Conservation (phyloP, 1,140 invertebrate genomes). For the Drosophila tropicalis region DNA sequence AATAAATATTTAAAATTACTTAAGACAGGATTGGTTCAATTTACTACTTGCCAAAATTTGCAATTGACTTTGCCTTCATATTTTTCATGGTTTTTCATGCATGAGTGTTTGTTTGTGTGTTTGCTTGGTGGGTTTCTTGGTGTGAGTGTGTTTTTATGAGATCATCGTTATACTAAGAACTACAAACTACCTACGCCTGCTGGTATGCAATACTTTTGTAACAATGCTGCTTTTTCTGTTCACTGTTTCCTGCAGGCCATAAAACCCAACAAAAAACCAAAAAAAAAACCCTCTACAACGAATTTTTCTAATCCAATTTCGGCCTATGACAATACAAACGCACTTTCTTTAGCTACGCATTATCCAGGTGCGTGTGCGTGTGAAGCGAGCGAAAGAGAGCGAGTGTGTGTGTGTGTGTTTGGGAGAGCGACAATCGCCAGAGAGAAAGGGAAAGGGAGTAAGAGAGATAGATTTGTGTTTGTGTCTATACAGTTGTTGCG, state of each 20-base stretch:
- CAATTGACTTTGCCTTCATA: constrained; percentile 5
- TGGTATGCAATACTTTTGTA: constrained; percentile 73
- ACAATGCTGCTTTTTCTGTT: constrained; percentile 37
- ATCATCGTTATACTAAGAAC: constrained; percentile 61
- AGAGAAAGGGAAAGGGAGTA: constrained; percentile 1
- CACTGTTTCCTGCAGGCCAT: constrained; percentile 25
- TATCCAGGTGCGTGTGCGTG: constrained; percentile 68
- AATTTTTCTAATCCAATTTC: constrained; percentile 59
- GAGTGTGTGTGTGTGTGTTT: constrained; percentile 14
- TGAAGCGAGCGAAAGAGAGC: constrained; percentile 44
- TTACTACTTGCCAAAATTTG: constrained; percentile 53
- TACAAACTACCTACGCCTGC: constrained; percentile 44
- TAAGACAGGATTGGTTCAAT: constrained; percentile 8
- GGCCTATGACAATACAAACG: constrained; percentile 69
- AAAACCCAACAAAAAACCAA: constrained; percentile 28
- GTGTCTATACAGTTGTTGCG: constrained; percentile 54
- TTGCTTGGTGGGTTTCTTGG: constrained; percentile 2
- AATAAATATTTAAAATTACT: constrained; percentile 22
- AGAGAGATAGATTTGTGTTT: constrained; percentile 40
- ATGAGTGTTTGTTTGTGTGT: constrained; percentile 16
- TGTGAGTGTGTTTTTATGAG: constrained; percentile 58
- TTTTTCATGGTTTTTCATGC: constrained; percentile 3
- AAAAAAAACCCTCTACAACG: constrained; percentile 29
- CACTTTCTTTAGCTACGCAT: constrained; percentile 74
- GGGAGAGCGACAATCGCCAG: background rate